Evolutionary conservation across 2,113 vertebrate species (phyloP), one percentile per base, ranked within the genome.

Genomic region (Sebastes schlegelii): DNA sequence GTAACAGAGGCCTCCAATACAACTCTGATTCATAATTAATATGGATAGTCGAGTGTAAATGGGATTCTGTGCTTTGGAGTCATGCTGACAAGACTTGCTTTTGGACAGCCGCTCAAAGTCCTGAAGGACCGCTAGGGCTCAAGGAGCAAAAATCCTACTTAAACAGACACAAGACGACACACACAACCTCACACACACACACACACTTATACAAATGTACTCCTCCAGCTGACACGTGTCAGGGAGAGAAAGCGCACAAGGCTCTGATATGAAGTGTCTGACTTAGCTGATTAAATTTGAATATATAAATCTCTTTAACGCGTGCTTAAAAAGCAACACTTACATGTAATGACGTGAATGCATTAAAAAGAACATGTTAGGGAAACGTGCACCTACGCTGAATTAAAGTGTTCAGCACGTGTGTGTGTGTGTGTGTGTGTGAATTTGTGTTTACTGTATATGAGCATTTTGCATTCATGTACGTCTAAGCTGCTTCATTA

Each of bases 21-120:
- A 83, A 81, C 77, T 86, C 70, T 64, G 74, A 91, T 90, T 83
- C 86, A 88, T 91, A 88, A 90, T 91, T 91, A 89, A 88, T 88
- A 85, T 69, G 64, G 75, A 89, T 55, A 61, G 77, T 82, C 2
- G 42, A 82, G 79, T 76, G 54, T 72, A 76, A 86, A 86, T 80
- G 62, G 60, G 74, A 88, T 77, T 76, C 86, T 68, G 82, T 85
- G 79, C 82, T 77, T 84, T 79, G 48, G 88, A 86, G 86, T 83
- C 67, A 79, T 67, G 88, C 90, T 84, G 88, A 90, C 85, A 83
- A 70, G 77, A 83, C 89, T 85, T 86, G 84, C 72, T 88, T 85
- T 85, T 89, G 86, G 88, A 91, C 86, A 87, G 89, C 64, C 12
- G 42, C 72, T 82, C 46, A 52, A 68, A 79, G 73, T 90, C 87